Evolutionary conservation across 1,140 invertebrate genomes (phyloP), one percentile per base, ranked within the genome.

Genomic region (Zelostemma sp.): DNA sequence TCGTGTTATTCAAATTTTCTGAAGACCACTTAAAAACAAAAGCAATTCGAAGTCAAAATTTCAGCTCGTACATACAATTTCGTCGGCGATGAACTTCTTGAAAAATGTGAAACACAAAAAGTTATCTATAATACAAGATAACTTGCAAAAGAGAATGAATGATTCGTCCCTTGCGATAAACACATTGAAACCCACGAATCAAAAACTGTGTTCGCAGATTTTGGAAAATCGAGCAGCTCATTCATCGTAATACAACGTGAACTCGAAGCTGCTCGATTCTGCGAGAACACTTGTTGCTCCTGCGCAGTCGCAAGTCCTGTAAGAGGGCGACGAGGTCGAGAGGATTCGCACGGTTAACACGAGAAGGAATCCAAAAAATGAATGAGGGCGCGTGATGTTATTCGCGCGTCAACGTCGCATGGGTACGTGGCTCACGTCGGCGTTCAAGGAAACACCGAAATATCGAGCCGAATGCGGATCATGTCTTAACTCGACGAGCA

Each of bases 261-360:
- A 31, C 11, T 11, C 6, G 33, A 35, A 6, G 9, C 1, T 12
- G n/a, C 45, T 14, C 40, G 38, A 45, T n/a, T 9, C 25, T 8
- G 14, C 14, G 14, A 40, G 16, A 28, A 60, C 59, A 63, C 66
- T 63, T 69, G 59, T 69, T 63, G 59, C 59, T 63, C 18, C 35
- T 51, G 59, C 59, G 46, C 46, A 59, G 35, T 41, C 33, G 46
- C 56, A 46, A 19, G 40, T 43, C 40, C 40, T 43, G 40, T 16
- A 19, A 21, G 41, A 46, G 41, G 41, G 46, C 25, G 33, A 47
- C 25, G 45, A 55, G 53, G 58, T 41, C 31, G 47, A n/a, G 61
- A 40, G 25, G 33, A 64, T 41, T 48, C 16, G 45, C 12, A 25
- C n/a, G 25, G n/a, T 46, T 19, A 46, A 6, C 16, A 6, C 38